These are phyloP conservation scores for Drosophila emarginata DNA, from an alignment of 2,888 invertebrate species.

Conservation along the genomic window DNA sequence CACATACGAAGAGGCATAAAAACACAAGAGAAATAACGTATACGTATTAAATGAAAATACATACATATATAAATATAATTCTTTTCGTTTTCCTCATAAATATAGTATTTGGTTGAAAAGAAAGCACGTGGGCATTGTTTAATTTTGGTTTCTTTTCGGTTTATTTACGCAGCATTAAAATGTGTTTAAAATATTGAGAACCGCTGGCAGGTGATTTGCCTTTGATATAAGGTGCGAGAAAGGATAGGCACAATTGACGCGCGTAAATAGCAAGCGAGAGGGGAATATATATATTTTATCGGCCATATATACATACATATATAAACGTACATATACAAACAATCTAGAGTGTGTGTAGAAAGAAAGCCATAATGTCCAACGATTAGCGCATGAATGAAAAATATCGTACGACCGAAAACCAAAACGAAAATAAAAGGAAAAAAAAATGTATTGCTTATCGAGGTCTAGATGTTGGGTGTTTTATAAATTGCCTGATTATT, in stretches of 20 bases:
- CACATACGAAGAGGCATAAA: conserved; percentile 1
- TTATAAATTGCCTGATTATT: conserved; percentile 55
- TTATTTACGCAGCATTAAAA: conserved; percentile 76
- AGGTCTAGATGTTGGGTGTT: conserved; percentile 16
- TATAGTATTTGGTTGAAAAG: conserved; percentile 44
- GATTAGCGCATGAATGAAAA: conserved; percentile 76
- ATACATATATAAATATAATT: neutral
- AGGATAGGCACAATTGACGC: conserved; percentile 15
- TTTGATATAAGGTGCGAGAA: conserved; percentile 28
- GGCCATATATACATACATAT: conserved; percentile 40
- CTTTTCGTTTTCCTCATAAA: conserved; percentile 38
- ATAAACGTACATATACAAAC: conserved; percentile 43
- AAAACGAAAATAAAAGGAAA: conserved; percentile 30
- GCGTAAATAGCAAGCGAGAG: conserved; percentile 52
- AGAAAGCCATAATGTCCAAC: conserved; percentile 31
- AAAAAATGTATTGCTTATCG: conserved; percentile 38
- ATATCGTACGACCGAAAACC: conserved; percentile 43
- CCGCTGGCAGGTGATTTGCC: conserved; percentile 52
- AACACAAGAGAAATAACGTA: conserved; percentile 11
- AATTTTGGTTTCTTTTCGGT: conserved; percentile 39
- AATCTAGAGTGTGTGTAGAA: conserved; percentile 34
- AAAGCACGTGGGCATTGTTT: conserved; percentile 40
- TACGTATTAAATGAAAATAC: conserved; percentile 56
- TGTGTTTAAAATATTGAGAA: conserved; percentile 53
- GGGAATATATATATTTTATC: conserved; percentile 37